Conservation (phyloP, 2,888 invertebrate genomes). For the Oxyteleia sp. region DNA sequence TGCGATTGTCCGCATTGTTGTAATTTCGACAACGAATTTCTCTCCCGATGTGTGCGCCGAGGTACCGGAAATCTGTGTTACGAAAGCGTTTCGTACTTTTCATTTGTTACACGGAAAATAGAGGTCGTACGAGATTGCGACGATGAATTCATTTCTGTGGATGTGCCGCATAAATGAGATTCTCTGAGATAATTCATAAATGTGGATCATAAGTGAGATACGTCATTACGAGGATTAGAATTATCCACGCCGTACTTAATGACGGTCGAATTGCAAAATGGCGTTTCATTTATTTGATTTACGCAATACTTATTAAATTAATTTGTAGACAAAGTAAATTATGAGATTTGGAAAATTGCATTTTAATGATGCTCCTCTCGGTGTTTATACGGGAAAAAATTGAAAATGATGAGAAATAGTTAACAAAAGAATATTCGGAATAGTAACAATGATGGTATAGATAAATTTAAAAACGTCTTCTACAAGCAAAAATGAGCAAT, state of each 20-base stretch:
- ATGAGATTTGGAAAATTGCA: no score
- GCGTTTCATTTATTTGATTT: background rate
- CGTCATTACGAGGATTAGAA: no score
- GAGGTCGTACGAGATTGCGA: slow-evolving; percentile 24
- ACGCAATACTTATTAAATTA: no score
- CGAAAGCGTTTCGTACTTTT: slow-evolving; percentile 61
- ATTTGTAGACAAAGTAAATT: no score
- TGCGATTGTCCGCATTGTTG: slow-evolving; percentile 57
- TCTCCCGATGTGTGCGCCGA: slow-evolving; percentile 46
- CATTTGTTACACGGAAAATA: slow-evolving; percentile 17
- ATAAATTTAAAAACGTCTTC: no score
- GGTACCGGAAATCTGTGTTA: slow-evolving; percentile 74
- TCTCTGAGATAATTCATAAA: slow-evolving; percentile 6
- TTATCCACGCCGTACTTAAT: no score
- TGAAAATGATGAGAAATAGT: no score
- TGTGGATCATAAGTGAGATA: slow-evolving; percentile 7
- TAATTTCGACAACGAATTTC: slow-evolving; percentile 54
- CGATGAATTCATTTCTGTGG: background rate
- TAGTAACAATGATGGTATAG: no score
- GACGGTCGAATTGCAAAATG: background rate
- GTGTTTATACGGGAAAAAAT: no score
- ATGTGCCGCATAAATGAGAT: background rate
- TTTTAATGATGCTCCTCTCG: no score
- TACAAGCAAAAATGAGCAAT: no score
- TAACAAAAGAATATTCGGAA: no score